Conservation (phyloP, 2,888 invertebrate genomes). For the Geotrupes spiniger region DNA sequence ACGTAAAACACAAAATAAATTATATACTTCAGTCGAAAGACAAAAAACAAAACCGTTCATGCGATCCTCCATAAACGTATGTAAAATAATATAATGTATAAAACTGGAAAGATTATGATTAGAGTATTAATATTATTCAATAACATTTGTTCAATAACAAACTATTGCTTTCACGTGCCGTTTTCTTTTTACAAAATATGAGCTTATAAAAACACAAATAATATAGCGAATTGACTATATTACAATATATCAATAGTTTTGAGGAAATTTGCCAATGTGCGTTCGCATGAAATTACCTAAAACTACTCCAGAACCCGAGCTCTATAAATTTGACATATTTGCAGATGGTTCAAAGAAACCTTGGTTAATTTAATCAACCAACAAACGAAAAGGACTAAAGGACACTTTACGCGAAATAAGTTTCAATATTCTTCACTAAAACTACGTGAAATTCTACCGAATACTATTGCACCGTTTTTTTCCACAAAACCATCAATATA, state of each 20-base stretch:
- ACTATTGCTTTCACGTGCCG: constrained; percentile 16
- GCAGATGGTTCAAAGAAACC: no score
- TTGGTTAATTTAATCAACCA: no score
- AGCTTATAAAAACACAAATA: constrained; percentile 10
- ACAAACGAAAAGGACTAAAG: no score
- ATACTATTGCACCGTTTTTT: not conserved
- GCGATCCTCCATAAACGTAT: constrained; percentile 14
- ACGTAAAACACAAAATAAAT: constrained; percentile 19
- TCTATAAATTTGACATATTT: no score
- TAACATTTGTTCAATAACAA: constrained; percentile 16
- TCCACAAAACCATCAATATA: constrained; percentile 2
- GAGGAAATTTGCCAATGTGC: no score
- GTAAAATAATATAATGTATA: constrained; percentile 16
- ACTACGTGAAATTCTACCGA: no score
- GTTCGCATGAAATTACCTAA: no score
- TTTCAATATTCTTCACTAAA: no score
- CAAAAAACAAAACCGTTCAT: constrained; percentile 13
- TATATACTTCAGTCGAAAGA: constrained; percentile 18
- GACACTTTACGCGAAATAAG: no score
- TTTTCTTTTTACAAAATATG: constrained; percentile 10
- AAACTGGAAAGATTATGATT: constrained; percentile 17
- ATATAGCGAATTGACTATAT: not conserved
- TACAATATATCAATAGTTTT: not conserved
- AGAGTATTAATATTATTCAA: constrained; percentile 11
- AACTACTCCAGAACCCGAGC: no score